Base-by-base conservation (phyloP, 2,113 vertebrate species). In the Aegypius monachus region DNA sequence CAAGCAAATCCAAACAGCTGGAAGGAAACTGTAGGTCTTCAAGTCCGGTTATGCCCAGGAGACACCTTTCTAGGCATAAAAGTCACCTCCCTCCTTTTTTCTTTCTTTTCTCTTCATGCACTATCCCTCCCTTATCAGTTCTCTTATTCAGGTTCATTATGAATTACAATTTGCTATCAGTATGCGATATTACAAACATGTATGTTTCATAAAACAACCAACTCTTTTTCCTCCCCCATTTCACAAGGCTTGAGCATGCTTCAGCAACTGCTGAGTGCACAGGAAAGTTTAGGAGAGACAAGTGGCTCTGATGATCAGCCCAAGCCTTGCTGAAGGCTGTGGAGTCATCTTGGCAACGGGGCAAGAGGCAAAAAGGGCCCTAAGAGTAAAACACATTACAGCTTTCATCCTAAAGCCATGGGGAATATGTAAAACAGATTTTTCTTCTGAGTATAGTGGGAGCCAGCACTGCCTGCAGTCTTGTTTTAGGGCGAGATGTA, bases 261-360 rank as follows among this genome's bases (percentile, higher is more conserved):
- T n/a, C 67, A 21, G 90, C 0, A 0, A 26, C 4, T 13, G 42
- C 59, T 7, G 59, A n/a, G 48, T 0, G 1, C 8, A 7, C 78
- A 70, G 67, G 27, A 16, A 40, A 21, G 27, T 58, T 82, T 5
- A 26, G 58, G 80, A 52, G 63, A 56, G 40, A 14, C 18, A 13
- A 27, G 45, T 1, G 12, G 32, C 38, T 86, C 71, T 20, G 36
- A 8, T 4, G 16, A 19, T 1, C 3, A 2, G 13, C 47, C 61
- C 22, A 17, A 73, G 38, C 52, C 52, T 50, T 10, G 8, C 38
- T 43, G 32, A 31, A 81, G 59, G 42, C 9, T 19, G 8, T 4
- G 8, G n/a, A 25, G 25, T 52, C 29, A 23, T 11, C 17, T 9
- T 61, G 27, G n/a, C 48, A 21, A 17, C 3, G 29, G 22, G 29